A percentile compares a stretch with the other conserved stretches of the same genome.
phyloP scores from a whole-genome alignment of 2,888 invertebrate species.

The Argynnis bischoffii region DNA sequence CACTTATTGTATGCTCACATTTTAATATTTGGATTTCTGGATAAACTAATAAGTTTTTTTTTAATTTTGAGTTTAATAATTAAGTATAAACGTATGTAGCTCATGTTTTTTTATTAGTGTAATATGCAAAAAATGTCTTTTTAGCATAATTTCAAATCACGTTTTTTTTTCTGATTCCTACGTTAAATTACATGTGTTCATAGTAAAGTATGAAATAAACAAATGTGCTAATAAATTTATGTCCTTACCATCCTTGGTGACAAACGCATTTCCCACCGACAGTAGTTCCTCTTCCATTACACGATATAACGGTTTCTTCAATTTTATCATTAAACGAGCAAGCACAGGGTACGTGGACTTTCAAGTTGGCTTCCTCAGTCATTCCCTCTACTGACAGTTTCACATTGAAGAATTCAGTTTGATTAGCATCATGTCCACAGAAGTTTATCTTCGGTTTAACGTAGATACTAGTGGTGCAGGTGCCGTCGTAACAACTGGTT shows the following conservation, averaged over 20 bases:
- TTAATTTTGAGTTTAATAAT: no score
- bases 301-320: conserved; percentile 63
- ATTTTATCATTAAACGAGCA: conserved; percentile 57
- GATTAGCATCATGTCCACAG: conserved; percentile 50
- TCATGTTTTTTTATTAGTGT: no score
- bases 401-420: conserved; percentile 50
- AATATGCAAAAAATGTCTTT: no score
- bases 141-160: no score
- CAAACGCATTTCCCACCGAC: conserved; percentile 86
- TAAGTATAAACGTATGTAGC: no score
- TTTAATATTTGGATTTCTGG: no score
- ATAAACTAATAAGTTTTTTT: no score
- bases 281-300: conserved; percentile 74
- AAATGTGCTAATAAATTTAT: background rate
- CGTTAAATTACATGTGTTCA: no score
- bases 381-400: conserved; percentile 50
- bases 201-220: background rate
- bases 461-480: conserved; percentile 47
- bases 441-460: conserved; percentile 48
- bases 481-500: conserved; percentile 39
- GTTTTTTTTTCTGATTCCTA: no score
- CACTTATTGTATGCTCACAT: no score
- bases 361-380: conserved; percentile 49
- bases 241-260: conserved; percentile 61
- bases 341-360: conserved; percentile 64